These are phyloP conservation scores for Phaethornis superciliosus DNA, from an alignment of 2,113 vertebrate species.

Conservation along the genomic window DNA sequence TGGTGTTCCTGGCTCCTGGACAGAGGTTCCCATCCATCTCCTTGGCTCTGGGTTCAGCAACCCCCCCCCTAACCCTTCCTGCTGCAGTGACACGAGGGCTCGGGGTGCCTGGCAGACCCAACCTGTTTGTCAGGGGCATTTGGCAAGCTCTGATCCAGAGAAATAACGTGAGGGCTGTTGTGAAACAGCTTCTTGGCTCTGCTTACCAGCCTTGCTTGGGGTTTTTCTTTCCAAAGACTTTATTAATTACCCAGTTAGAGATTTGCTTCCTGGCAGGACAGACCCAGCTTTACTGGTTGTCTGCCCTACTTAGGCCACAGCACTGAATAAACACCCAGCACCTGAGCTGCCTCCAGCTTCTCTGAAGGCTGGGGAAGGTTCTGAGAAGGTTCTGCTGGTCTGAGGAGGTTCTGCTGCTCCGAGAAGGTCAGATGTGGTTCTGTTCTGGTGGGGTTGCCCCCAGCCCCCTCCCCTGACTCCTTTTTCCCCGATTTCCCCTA, in stretches of 20 bases:
- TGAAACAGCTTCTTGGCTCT: conserved; percentile 14
- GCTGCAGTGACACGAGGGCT: too few relatives aligned
- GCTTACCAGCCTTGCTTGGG: not conserved
- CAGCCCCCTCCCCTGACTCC: not conserved
- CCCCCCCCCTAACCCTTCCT: not conserved
- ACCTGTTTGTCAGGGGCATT: not conserved
- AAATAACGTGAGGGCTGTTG: not conserved
- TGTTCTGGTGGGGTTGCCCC: not conserved
- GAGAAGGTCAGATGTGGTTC: not conserved
- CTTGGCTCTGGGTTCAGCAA: fast-evolving
- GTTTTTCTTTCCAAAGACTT: conserved; percentile 31
- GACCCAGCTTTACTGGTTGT: conserved; percentile 27
- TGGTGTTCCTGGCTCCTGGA: too few relatives aligned
- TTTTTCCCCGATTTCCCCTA: conserved; percentile 38
- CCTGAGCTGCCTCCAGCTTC: not conserved
- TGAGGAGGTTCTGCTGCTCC: too few relatives aligned
- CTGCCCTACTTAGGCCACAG: conserved; percentile 21
- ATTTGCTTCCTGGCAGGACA: not conserved
- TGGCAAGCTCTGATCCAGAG: not conserved
- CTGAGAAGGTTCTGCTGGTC: not conserved
- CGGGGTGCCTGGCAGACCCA: too few relatives aligned
- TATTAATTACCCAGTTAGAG: conserved; percentile 30
- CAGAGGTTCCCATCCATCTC: not conserved
- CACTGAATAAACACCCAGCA: not conserved
- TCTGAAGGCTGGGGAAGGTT: not conserved